Evolutionary conservation across 2,113 vertebrate species (phyloP).

Genomic region (Heterotilapia buettikoferi): DNA sequence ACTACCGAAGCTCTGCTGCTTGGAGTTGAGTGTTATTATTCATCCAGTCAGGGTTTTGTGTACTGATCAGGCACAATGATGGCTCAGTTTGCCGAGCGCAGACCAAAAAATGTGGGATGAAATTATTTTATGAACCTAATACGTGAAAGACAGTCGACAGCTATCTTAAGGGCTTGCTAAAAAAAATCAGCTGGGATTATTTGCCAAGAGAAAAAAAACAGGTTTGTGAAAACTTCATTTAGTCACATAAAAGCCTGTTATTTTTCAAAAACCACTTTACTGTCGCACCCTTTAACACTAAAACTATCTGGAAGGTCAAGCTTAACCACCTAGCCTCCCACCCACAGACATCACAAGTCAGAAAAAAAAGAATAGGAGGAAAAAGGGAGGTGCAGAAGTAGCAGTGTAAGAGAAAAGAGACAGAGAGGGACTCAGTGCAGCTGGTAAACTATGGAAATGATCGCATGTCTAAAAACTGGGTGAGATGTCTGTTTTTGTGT

Average conservation of each 20-base stretch:
- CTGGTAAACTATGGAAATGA: background rate
- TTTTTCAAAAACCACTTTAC: background rate
- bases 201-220: background rate
- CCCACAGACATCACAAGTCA: background rate
- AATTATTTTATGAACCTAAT: background rate
- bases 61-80: background rate
- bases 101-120: background rate
- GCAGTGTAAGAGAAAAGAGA: background rate
- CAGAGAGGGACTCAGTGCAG: background rate
- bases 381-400: rapidly evolving
- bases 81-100: background rate
- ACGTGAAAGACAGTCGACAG: rapidly evolving
- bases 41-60: background rate
- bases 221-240: background rate
- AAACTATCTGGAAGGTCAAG: background rate
- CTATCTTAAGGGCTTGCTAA: background rate
- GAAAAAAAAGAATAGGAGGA: background rate
- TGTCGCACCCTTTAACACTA: background rate
- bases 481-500: background rate
- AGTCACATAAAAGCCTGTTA: background rate
- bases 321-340: background rate
- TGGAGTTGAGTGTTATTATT: background rate
- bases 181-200: background rate
- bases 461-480: background rate
- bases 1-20: background rate